A percentile compares a stretch with the other conserved stretches of the same genome.
These are phyloP conservation scores for Loris lydekkerianus DNA, from an alignment of 2,797 vertebrate species.

Conservation along the genomic window DNA sequence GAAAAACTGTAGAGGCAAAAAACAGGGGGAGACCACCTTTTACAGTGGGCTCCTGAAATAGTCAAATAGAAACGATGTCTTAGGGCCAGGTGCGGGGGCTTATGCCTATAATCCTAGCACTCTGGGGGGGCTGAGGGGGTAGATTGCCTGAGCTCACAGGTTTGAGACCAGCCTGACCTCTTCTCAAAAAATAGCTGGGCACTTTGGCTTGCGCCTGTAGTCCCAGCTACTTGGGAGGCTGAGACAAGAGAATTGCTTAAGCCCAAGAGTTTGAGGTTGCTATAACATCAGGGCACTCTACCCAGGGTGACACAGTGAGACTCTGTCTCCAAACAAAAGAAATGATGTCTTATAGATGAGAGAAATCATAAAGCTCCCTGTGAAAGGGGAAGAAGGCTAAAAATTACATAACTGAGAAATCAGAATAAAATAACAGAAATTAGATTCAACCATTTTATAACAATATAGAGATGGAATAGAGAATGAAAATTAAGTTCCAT, in stretches of 20 bases:
- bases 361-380: background rate
- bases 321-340: background rate
- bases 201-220: no score
- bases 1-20: background rate
- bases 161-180: no score
- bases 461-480: background rate
- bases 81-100: background rate
- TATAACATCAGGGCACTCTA: no score
- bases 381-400: background rate
- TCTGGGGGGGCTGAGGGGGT: no score
- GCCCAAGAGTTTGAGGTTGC: no score
- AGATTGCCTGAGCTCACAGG: no score
- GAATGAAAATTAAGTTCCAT: constrained; percentile 36
- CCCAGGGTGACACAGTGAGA: no score
- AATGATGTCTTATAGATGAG: background rate
- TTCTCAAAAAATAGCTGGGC: no score
- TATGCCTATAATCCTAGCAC: no score
- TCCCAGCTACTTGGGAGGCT: no score
- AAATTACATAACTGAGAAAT: constrained; percentile 23
- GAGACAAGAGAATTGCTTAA: no score
- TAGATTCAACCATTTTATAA: background rate
- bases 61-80: background rate
- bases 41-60: background rate
- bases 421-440: background rate
- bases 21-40: background rate